These are phyloP conservation scores for Limnephilus rhombicus DNA, from an alignment of 2,888 invertebrate genomes.

Conservation along the genomic window DNA sequence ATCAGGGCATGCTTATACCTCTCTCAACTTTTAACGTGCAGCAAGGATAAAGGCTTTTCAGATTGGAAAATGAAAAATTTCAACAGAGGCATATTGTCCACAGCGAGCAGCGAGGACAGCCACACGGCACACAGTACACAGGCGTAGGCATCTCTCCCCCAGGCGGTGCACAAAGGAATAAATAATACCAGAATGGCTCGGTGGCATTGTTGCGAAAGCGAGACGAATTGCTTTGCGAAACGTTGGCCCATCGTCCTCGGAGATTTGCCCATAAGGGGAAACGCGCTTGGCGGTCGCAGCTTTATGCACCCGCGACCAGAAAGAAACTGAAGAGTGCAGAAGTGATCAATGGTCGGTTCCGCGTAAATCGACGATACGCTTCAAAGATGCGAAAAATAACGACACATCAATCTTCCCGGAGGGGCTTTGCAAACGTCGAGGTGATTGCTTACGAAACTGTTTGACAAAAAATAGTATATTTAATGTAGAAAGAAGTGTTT, in stretches of 20 bases:
- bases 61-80: slow-evolving; percentile 34
- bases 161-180: slow-evolving; percentile 27
- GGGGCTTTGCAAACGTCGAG: not conserved
- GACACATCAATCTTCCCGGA: not conserved
- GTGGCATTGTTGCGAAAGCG: slow-evolving; percentile 43
- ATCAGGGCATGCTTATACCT: not conserved
- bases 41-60: not conserved
- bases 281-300: not conserved
- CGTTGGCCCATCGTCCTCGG: slow-evolving; percentile 40
- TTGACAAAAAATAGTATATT: not conserved
- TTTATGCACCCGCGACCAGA: not conserved
- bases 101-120: not conserved
- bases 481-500: not conserved
- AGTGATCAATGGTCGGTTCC: slow-evolving; percentile 6
- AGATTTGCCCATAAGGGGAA: slow-evolving; percentile 8
- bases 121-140: slow-evolving; percentile 3
- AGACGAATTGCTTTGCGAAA: slow-evolving; percentile 44
- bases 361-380: slow-evolving; percentile 14
- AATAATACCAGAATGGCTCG: slow-evolving; percentile 29
- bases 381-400: slow-evolving; percentile 2
- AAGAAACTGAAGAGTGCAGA: slow-evolving; percentile 3
- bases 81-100: slow-evolving; percentile 19
- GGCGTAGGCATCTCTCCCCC: not conserved
- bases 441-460: not conserved
- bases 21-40: not conserved